These are phyloP conservation scores for Zingel zingel DNA, from an alignment of 2,113 vertebrate species.

Conservation along the genomic window DNA sequence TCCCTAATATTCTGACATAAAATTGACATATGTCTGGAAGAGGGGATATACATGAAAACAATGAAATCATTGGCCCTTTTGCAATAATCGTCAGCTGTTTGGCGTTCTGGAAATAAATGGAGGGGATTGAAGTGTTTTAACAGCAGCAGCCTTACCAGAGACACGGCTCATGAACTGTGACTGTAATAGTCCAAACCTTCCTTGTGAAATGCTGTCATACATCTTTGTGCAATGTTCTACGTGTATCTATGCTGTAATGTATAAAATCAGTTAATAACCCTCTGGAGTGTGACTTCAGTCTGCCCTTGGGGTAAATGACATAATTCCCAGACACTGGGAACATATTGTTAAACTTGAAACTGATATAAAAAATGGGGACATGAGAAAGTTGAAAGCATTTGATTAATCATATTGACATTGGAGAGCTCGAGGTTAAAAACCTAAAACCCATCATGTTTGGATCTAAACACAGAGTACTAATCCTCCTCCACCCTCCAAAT, in stretches of 20 bases:
- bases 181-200: constrained; percentile 57
- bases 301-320: constrained; percentile 51
- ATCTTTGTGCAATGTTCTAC: constrained; percentile 44
- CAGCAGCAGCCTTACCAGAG: constrained; percentile 56
- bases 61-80: constrained; percentile 58
- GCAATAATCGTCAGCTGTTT: constrained; percentile 72
- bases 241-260: constrained; percentile 45
- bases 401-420: constrained; percentile 34
- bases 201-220: constrained; percentile 61
- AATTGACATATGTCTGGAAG: constrained; percentile 72
- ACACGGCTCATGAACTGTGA: constrained; percentile 65
- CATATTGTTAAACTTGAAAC: constrained; percentile 38
- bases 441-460: constrained; percentile 24
- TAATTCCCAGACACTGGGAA: constrained; percentile 56
- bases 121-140: constrained; percentile 52
- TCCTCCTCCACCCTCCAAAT: constrained; percentile 30
- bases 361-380: constrained; percentile 42
- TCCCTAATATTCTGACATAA: constrained; percentile 62
- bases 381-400: constrained; percentile 19
- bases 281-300: constrained; percentile 58
- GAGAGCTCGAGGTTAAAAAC: constrained; percentile 31
- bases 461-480: not conserved
- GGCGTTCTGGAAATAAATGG: constrained; percentile 65
- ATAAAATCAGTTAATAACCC: constrained; percentile 58
- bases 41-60: constrained; percentile 45